Evolutionary conservation across 2,113 vertebrate species (phyloP), one percentile per base, ranked within the genome.

Genomic region (Neodontobutis hainanensis): DNA sequence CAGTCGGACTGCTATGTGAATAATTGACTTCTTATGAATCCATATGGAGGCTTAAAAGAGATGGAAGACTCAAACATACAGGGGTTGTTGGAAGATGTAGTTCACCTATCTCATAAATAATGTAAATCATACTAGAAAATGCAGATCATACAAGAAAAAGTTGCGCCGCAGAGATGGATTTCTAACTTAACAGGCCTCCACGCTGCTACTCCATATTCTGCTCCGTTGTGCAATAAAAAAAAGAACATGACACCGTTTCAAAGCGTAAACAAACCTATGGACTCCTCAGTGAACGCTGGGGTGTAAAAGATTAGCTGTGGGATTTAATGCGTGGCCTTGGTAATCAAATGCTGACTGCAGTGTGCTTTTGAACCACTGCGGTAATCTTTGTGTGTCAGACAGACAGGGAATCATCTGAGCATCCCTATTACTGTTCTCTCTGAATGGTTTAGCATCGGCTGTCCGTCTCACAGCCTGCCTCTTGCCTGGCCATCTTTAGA

Each of bases 381-480:
- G 47, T 51, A 14, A 10, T 44, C 8, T 68, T 36, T 38, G 16
- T 42, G 61, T 68, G 53, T 78, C 61, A 52, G 43, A 66, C 51
- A 43, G 65, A 61, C 57, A 64, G 62, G 57, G 15, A 71, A 14
- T 51, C 51, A 52, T 67, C 58, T 60, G 32, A 70, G 65, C 63
- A 72, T 81, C 62, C 68, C 42, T 68, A 49, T 82, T 67, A 59
- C 43, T 71, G 51, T 10, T 74, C 19, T 34, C 6, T 73, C 38
- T 78, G 60, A 64, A 72, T 60, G 50, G 63, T 58, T 70, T 14
- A 38, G 36, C 47, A 34, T 8, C 19, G 19, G 19, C 19, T 38
- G 60, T 34, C 62, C 45, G 9, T 76, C 49, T 52, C 40, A 5
- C 43, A 52, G 61, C 58, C 48, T 47, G 68, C 8, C 63, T 40